Percentiles rank a stretch among this genome's conserved stretches.
Evolutionary conservation across 2,113 vertebrate genomes (phyloP).

Genomic region (Catharus bicknelli): DNA sequence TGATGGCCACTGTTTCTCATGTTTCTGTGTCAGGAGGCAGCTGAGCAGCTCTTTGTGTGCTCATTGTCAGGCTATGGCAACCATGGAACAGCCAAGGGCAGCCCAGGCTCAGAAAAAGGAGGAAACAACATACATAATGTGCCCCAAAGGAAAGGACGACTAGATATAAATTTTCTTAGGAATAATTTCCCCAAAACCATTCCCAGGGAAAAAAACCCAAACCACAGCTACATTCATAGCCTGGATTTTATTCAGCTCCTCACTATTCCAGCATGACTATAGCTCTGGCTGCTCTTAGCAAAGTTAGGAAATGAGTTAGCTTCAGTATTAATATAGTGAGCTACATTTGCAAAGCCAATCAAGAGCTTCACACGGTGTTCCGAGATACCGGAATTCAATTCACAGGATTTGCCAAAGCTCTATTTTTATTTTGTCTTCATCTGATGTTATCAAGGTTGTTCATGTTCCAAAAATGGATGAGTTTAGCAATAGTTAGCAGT

Average conservation of each 20-base stretch:
- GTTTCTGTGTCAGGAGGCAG: neutral
- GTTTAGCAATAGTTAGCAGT: constrained; percentile 65
- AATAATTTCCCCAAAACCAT: neutral
- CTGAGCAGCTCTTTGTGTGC: neutral
- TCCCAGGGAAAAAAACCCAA: neutral
- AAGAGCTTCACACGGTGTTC: constrained; percentile 34
- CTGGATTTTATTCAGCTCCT: neutral
- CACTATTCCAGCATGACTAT: neutral
- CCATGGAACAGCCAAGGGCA: neutral
- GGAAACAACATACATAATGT: neutral
- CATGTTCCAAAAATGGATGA: constrained; percentile 67
- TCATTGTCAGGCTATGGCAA: neutral
- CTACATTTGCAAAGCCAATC: constrained; percentile 14
- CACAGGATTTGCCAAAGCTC: constrained; percentile 48
- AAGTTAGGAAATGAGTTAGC: constrained; percentile 32
- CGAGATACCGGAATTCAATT: constrained; percentile 38
- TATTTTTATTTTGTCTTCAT: constrained; percentile 70
- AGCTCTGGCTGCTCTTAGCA: neutral
- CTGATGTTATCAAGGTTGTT: constrained; percentile 64
- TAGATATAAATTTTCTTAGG: neutral
- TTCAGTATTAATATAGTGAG: constrained; percentile 31
- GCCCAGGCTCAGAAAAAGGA: neutral
- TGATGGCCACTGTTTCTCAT: neutral
- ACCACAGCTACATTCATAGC: neutral
- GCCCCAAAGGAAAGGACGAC: neutral